phyloP scores from a whole-genome alignment of 1,140 invertebrate species.

The Acyrthosiphon pisum region DNA sequence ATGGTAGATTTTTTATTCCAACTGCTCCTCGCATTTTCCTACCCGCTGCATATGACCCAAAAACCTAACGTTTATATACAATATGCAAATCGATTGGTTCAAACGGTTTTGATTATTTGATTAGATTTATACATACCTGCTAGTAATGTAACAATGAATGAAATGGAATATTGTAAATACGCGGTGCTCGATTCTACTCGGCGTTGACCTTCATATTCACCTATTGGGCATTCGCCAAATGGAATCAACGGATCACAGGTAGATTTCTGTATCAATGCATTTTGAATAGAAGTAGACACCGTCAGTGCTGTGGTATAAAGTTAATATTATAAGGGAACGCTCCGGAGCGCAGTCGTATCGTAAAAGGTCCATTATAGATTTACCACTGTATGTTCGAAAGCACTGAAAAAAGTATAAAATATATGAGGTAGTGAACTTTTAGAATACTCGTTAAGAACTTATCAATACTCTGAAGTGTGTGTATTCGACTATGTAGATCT shows the following conservation, averaged over 20 bases:
- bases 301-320: background rate
- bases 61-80: background rate
- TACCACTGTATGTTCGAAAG: background rate
- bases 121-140: background rate
- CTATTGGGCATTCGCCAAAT: background rate
- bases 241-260: background rate
- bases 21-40: background rate
- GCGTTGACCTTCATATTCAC: background rate
- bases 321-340: background rate
- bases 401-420: background rate
- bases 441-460: background rate
- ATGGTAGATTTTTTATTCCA: background rate
- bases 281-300: background rate
- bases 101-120: background rate
- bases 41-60: background rate
- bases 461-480: background rate
- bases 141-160: background rate
- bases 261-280: background rate
- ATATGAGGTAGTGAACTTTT: background rate
- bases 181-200: background rate
- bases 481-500: background rate
- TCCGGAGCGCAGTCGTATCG: background rate
- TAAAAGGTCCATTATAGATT: background rate
- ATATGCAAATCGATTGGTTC: background rate
- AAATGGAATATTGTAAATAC: background rate